A percentile compares a stretch with the other conserved stretches of the same genome.
Evolutionary conservation across 2,113 vertebrate species (phyloP).

Genomic region (Rhabdornis inornatus): DNA sequence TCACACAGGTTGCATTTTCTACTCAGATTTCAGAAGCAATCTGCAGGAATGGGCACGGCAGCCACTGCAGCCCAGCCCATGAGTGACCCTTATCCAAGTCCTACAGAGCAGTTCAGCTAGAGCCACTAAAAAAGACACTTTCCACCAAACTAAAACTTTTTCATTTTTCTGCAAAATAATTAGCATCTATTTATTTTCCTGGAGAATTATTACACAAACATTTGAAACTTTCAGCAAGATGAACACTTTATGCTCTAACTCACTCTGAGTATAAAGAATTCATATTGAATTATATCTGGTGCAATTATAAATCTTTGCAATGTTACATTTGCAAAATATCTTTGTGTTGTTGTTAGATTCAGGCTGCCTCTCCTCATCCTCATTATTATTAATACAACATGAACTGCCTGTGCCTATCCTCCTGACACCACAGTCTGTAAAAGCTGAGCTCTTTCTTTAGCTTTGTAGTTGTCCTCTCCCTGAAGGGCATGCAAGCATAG

Average conservation of each 20-base stretch:
- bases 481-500: neutral
- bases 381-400: neutral
- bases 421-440: neutral
- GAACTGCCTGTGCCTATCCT: neutral
- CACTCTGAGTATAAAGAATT: neutral
- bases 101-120: neutral
- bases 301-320: neutral
- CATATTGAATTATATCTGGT: neutral
- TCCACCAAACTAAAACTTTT: neutral
- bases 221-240: neutral
- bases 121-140: neutral
- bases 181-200: neutral
- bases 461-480: constrained; percentile 20
- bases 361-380: neutral
- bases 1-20: neutral
- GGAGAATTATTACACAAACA: neutral
- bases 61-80: neutral
- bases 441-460: neutral
- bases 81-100: neutral
- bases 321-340: neutral
- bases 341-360: neutral
- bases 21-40: neutral
- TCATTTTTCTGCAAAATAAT: neutral
- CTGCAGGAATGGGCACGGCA: neutral
- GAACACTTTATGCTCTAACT: neutral